Conservation (phyloP, 2,113 vertebrate genomes). For the Mormoops blainvillei region DNA sequence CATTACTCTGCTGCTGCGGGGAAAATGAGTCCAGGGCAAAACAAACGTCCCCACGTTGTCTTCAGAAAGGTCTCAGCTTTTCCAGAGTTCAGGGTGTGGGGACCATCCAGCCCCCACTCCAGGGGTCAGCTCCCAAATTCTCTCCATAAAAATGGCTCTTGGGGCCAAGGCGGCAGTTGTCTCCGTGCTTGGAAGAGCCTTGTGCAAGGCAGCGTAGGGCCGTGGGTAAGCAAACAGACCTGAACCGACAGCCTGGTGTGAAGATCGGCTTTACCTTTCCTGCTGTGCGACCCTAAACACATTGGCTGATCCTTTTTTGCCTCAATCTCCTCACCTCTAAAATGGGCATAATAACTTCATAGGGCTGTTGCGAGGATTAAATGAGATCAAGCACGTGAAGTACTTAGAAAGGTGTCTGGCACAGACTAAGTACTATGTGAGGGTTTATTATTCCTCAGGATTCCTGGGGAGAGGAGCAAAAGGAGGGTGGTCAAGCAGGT, state of each 20-base stretch:
- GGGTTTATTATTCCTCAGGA: not conserved
- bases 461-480: not conserved
- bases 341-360: not conserved
- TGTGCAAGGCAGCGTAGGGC: not conserved
- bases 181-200: not conserved
- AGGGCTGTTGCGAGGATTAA: not conserved
- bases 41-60: not conserved
- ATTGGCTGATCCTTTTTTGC: not conserved
- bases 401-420: not conserved
- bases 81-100: not conserved
- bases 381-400: not conserved
- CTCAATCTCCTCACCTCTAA: not conserved
- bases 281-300: not conserved
- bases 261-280: not conserved
- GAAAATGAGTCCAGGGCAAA: not conserved
- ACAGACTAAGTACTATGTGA: not conserved
- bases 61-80: not conserved
- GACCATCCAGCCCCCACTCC: not conserved
- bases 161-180: not conserved
- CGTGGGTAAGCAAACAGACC: not conserved
- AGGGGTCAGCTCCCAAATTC: not conserved
- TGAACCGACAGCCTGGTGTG: not conserved
- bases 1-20: too few relatives aligned
- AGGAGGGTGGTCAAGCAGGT: not conserved
- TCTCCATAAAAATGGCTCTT: not conserved